Percentiles rank a stretch among this genome's conserved stretches.
Evolutionary conservation across 2,113 vertebrate genomes (phyloP).

Genomic region (Oostethus manadensis): DNA sequence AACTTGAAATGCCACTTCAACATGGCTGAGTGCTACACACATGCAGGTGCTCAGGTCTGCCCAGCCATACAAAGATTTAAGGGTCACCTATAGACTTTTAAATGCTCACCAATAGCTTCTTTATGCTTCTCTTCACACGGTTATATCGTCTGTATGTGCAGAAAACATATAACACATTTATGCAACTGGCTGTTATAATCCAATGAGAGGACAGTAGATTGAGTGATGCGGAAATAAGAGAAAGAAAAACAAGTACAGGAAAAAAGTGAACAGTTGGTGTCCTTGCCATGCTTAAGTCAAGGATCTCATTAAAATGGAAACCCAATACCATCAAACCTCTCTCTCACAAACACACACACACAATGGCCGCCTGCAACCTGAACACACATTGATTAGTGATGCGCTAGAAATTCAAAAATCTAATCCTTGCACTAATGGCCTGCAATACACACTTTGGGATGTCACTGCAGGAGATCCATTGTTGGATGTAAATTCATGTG

Average conservation of each 20-base stretch:
- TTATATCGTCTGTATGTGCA: neutral
- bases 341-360: slow-evolving; percentile 21
- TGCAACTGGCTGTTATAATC: slow-evolving; percentile 18
- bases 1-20: slow-evolving; percentile 19
- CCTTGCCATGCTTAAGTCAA: slow-evolving; percentile 69
- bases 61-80: slow-evolving; percentile 19
- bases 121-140: neutral
- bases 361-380: slow-evolving; percentile 20
- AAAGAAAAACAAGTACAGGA: slow-evolving; percentile 24
- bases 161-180: slow-evolving; percentile 32
- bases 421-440: neutral
- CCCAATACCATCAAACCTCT: slow-evolving; percentile 46
- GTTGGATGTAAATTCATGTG: too few species aligned
- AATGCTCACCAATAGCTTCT: slow-evolving; percentile 7
- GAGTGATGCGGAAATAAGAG: slow-evolving; percentile 18
- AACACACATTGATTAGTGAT: slow-evolving; percentile 50
- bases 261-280: slow-evolving; percentile 39
- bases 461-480: neutral
- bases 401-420: neutral
- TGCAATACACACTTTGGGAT: neutral
- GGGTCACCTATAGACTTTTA: slow-evolving; percentile 2
- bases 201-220: slow-evolving; percentile 32
- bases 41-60: neutral
- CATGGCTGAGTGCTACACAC: neutral
- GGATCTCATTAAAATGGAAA: slow-evolving; percentile 74